phyloP scores from a whole-genome alignment of 2,113 vertebrate species.

The Thalassarche chlororhynchos region DNA sequence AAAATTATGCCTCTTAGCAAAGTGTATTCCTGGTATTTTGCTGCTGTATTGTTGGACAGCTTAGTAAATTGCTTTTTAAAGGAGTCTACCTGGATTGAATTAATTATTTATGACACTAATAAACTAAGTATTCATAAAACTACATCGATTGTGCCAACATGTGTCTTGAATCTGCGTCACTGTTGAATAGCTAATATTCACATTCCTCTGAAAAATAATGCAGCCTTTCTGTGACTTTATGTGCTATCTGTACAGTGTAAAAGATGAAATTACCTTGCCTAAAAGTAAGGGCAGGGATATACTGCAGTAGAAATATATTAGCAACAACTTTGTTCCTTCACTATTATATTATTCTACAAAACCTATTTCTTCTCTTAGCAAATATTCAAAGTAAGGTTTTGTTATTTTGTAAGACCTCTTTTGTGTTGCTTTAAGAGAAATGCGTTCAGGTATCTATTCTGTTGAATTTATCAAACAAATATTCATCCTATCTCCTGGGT shows the following conservation, averaged over 20 bases:
- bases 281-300: not conserved
- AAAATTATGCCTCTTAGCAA: not conserved
- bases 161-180: not conserved
- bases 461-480: not conserved
- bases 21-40: not conserved
- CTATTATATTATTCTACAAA: not conserved
- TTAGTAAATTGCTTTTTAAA: slow-evolving; percentile 28
- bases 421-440: not conserved
- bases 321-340: not conserved
- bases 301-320: not conserved
- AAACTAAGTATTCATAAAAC: slow-evolving; percentile 44
- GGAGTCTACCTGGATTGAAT: not conserved
- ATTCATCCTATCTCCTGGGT: not conserved
- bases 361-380: not conserved
- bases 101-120: slow-evolving; percentile 27
- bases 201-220: not conserved
- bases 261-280: not conserved
- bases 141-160: not conserved
- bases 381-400: not conserved
- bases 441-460: not conserved
- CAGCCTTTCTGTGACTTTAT: not conserved
- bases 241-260: not conserved
- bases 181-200: not conserved
- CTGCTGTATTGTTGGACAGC: not conserved
- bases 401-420: not conserved